phyloP scores from a whole-genome alignment of 2,888 invertebrate species.

The Nomada ruficornis region DNA sequence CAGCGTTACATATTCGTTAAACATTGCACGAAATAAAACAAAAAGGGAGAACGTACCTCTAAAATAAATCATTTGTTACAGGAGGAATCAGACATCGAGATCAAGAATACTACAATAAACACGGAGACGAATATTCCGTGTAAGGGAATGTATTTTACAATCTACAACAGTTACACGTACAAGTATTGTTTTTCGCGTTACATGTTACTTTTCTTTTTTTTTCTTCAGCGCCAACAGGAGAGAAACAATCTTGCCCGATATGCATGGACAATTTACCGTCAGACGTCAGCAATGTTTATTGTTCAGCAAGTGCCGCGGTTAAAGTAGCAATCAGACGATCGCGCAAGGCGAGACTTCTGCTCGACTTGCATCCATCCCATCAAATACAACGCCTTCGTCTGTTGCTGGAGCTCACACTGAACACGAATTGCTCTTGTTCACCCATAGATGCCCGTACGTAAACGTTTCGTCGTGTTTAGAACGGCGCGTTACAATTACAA shows the following conservation, averaged over 20 bases:
- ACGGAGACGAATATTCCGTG: slow-evolving; percentile 31
- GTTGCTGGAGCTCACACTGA: slow-evolving; percentile 73
- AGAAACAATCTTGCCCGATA: slow-evolving; percentile 72
- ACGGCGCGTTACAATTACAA: background rate
- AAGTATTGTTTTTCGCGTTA: slow-evolving; percentile 33
- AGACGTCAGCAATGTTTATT: slow-evolving; percentile 75
- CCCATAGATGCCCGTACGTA: slow-evolving; percentile 78
- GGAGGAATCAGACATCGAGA: slow-evolving; percentile 27
- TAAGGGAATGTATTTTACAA: slow-evolving; percentile 56
- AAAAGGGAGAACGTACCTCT: background rate
- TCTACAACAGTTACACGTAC: slow-evolving; percentile 53
- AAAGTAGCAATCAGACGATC: slow-evolving; percentile 79
- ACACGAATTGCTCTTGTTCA: slow-evolving; percentile 76
- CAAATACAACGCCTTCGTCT: slow-evolving; percentile 69
- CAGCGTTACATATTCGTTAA: too few relatives aligned
- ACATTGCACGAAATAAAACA: background rate
- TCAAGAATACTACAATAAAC: slow-evolving; percentile 20
- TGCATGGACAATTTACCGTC: slow-evolving; percentile 76
- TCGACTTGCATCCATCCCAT: slow-evolving; percentile 73
- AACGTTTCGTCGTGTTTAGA: slow-evolving; percentile 3
- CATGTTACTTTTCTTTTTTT: slow-evolving; percentile 21
- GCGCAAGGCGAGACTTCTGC: slow-evolving; percentile 75
- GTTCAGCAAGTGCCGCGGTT: slow-evolving; percentile 75
- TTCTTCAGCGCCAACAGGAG: slow-evolving; percentile 25
- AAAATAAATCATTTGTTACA: slow-evolving; percentile 1